Evolutionary conservation across 2,113 vertebrate species (phyloP), one percentile per base, ranked within the genome.

Genomic region (Labeo rohita): DNA sequence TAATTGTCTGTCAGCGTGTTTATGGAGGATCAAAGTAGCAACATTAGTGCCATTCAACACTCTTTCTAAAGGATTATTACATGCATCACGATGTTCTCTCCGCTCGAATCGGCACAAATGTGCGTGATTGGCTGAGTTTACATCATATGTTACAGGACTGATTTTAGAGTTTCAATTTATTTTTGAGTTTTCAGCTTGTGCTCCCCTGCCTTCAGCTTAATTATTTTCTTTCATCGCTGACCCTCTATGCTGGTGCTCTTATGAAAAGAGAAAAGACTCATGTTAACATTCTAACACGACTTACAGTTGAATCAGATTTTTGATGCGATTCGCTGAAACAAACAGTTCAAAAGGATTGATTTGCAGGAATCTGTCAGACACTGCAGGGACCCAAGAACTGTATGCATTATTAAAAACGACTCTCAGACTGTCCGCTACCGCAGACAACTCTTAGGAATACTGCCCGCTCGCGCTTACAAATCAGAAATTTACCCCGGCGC

Each of bases 1-100:
- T 84, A 84, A 73, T 73, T 59, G 82, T 84, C 49, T 84, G 50
- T 74, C 68, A 73, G 50, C 21, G 21, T 56, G 11, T 84, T 84
- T 74, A 70, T 50, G 52, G 47, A 83, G 65, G 63, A 83, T 83
- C 80, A 68, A 70, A 70, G 80, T 45, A 73, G 68, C 66, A 84
- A 73, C 68, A 59, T 84, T 43, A 59, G 49, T 28, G 50, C 68
- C 68, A 84, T 84, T 73, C 68, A 84, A 15, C 50, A 6, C 66
- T 43, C 16, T 23, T 56, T 23, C 36, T 23, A 39, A 59, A 56
- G 50, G n/a, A 54, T 83, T 83, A 70, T 70, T 70, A 54, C 13
- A 2, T 39, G 10, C 2, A 23, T 21, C 9, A 39, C 39, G 45
- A 34, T 77, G 28, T 54, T 56, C 50, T 56, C 12, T 47, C 21